phyloP scores from a whole-genome alignment of 1,140 invertebrate genomes.

The Drosophila subpulchrella region DNA sequence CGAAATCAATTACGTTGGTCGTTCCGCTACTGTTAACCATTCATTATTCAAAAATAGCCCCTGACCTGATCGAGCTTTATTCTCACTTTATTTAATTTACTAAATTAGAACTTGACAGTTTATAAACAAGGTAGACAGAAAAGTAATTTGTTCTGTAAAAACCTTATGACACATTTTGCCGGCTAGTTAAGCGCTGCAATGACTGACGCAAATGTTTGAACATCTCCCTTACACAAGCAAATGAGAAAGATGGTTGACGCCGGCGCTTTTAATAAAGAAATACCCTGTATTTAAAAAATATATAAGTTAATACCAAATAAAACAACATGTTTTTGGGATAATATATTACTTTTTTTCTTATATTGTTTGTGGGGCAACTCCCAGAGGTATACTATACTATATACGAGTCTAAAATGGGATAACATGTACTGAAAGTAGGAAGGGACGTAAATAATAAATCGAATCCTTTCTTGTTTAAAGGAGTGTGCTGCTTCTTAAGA shows the following conservation, averaged over 20 bases:
- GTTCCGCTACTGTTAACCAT: neutral
- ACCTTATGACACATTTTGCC: slow-evolving; percentile 30
- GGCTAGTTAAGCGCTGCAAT: slow-evolving; percentile 14
- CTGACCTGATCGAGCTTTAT: slow-evolving; percentile 14
- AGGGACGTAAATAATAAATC: no score
- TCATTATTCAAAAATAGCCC: slow-evolving; percentile 26
- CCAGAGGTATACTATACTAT: no score
- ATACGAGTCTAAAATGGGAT: no score
- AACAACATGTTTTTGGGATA: no score
- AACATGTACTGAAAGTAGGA: no score
- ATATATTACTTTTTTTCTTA: no score
- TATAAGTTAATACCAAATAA: no score
- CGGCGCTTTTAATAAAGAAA: neutral
- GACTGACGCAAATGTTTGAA: slow-evolving; percentile 11
- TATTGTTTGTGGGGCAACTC: no score
- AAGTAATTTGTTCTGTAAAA: slow-evolving; percentile 11
- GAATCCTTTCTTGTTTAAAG: no score
- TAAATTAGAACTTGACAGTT: slow-evolving; percentile 24
- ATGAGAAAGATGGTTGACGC: neutral
- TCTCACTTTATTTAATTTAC: neutral
- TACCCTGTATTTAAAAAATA: neutral
- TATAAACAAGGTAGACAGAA: slow-evolving; percentile 6
- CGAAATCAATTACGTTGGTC: neutral
- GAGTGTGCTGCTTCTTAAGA: neutral
- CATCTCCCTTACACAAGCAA: slow-evolving; percentile 1